These are phyloP conservation scores for Microcaecilia unicolor DNA, from an alignment of 2,797 vertebrate genomes.

Conservation along the genomic window DNA sequence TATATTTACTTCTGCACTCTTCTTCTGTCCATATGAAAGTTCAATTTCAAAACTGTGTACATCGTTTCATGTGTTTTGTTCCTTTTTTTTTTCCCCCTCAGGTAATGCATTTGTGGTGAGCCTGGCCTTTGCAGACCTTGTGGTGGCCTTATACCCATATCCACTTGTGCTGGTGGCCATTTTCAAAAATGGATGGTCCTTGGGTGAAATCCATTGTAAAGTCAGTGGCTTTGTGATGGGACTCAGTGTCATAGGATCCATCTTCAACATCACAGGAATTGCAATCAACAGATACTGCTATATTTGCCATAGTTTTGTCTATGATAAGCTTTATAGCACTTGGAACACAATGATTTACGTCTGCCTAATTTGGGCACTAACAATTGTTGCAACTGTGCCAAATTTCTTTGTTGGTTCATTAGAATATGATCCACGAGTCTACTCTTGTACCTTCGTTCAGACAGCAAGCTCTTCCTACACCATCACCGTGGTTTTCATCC, in stretches of 20 bases:
- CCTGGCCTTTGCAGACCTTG: slow-evolving; percentile 73
- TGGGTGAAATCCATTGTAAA: slow-evolving; percentile 73
- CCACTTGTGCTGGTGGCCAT: slow-evolving; percentile 72
- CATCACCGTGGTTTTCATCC: slow-evolving; percentile 62
- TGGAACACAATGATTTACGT: slow-evolving; percentile 61
- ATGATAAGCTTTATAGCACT: slow-evolving; percentile 60
- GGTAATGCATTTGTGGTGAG: slow-evolving; percentile 82
- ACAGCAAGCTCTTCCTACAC: slow-evolving; percentile 69
- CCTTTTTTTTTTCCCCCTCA: slow-evolving; percentile 29
- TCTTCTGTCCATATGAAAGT: no score
- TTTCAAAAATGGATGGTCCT: slow-evolving; percentile 69
- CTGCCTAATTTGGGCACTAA: slow-evolving; percentile 68
- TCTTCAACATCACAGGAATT: slow-evolving; percentile 81
- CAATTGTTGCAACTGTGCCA: slow-evolving; percentile 63
- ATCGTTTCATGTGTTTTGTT: no score
- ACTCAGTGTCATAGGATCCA: slow-evolving; percentile 74
- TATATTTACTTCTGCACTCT: no score
- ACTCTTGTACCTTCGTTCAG: slow-evolving; percentile 78
- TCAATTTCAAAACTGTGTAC: no score
- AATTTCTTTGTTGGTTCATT: slow-evolving; percentile 76
- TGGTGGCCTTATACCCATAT: slow-evolving; percentile 78
- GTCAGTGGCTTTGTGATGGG: slow-evolving; percentile 79
- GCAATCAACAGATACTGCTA: slow-evolving; percentile 79
- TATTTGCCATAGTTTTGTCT: slow-evolving; percentile 71
- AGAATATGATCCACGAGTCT: slow-evolving; percentile 68